A percentile compares a stretch with the other conserved stretches of the same genome.
phyloP scores from a whole-genome alignment of 2,888 invertebrate species.

The Cephonodes hylas region DNA sequence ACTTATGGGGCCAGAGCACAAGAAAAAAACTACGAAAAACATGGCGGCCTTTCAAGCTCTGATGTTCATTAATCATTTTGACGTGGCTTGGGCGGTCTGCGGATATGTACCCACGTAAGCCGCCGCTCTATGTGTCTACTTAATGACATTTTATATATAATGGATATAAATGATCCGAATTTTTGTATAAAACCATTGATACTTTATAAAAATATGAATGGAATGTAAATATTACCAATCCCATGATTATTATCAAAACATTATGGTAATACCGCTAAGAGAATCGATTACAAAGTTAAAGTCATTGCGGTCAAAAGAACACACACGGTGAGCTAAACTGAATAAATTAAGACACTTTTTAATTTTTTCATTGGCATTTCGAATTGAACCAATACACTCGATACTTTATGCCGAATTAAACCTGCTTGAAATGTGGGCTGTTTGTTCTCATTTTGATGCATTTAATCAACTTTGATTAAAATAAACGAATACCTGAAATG shows the following conservation, averaged over 20 bases:
- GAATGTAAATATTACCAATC: background rate
- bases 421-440: background rate
- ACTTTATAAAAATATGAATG: background rate
- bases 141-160: conserved; percentile 46
- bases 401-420: background rate
- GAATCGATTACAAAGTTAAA: conserved; percentile 14
- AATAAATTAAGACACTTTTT: conserved; percentile 22
- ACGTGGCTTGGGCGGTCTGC: conserved; percentile 57
- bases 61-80: conserved; percentile 72
- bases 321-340: background rate
- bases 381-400: background rate
- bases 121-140: conserved; percentile 24
- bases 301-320: background rate
- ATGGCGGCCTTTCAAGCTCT: conserved; percentile 62
- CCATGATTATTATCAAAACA: background rate
- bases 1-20: conserved; percentile 23
- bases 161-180: background rate
- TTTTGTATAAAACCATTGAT: background rate
- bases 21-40: conserved; percentile 38
- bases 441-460: background rate
- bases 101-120: conserved; percentile 42
- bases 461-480: background rate
- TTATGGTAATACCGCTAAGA: background rate
- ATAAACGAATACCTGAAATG: background rate
- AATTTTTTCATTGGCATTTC: conserved; percentile 1